A percentile compares a stretch with the other conserved stretches of the same genome.
These are phyloP conservation scores for Agrochola litura DNA, from an alignment of 2,888 invertebrate species.

Conservation along the genomic window DNA sequence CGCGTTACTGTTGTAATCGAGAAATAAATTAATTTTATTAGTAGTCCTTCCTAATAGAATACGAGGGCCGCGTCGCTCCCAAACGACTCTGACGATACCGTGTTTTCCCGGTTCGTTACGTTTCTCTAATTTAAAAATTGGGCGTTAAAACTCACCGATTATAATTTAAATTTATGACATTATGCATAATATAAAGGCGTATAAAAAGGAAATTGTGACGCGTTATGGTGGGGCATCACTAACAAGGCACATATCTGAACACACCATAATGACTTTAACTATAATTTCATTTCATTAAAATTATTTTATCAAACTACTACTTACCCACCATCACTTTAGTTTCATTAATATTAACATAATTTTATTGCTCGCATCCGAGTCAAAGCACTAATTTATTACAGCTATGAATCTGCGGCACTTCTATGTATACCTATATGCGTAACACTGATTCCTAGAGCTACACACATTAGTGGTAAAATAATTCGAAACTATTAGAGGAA, in stretches of 20 bases:
- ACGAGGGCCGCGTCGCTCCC: conserved; percentile 77
- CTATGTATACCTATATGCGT: conserved; percentile 39
- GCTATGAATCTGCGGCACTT: conserved; percentile 31
- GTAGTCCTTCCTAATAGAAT: conserved; percentile 89
- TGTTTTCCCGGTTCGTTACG: conserved; percentile 82
- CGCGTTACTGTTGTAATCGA: conserved; percentile 87
- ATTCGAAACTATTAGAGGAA: conserved; percentile 80
- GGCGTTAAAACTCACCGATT: conserved; percentile 88
- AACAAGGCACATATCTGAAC: conserved; percentile 79
- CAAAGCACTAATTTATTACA: conserved; percentile 57
- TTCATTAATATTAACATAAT: conserved; percentile 70
- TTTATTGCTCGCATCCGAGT: conserved; percentile 49
- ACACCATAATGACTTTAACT: conserved; percentile 71
- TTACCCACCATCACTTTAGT: conserved; percentile 69
- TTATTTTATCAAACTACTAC: conserved; percentile 67
- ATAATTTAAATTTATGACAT: conserved; percentile 87
- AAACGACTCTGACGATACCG: conserved; percentile 74
- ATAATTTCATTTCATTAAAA: conserved; percentile 74
- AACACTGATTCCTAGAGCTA: conserved; percentile 23
- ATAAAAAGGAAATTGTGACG: conserved; percentile 82
- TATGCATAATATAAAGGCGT: conserved; percentile 81
- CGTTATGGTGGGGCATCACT: conserved; percentile 79
- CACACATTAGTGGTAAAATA: conserved; percentile 72
- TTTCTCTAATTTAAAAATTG: conserved; percentile 87
- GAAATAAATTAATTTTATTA: conserved; percentile 90